These are phyloP conservation scores for Tachina fera DNA, from an alignment of 2,888 invertebrate species.

Conservation along the genomic window DNA sequence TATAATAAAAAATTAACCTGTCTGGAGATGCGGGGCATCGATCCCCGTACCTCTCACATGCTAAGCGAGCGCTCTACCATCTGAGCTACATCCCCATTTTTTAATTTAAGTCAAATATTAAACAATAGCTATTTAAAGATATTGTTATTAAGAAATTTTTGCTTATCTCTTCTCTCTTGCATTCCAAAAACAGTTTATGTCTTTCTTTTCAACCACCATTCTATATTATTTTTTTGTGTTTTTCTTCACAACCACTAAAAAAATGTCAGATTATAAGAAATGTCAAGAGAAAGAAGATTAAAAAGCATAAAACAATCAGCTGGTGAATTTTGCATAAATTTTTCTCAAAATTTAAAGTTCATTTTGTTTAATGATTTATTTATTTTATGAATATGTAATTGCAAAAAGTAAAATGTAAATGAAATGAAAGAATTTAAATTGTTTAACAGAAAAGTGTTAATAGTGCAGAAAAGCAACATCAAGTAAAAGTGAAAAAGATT, in stretches of 20 bases:
- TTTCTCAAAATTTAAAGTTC: slow-evolving; percentile 31
- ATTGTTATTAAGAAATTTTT: too few relatives aligned
- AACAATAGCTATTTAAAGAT: neutral
- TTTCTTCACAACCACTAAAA: slow-evolving; percentile 19
- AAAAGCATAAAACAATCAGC: slow-evolving; percentile 33
- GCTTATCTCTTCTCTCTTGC: neutral
- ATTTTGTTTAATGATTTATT: slow-evolving; percentile 43
- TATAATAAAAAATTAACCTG: too few relatives aligned
- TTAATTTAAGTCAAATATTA: too few relatives aligned
- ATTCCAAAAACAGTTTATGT: neutral
- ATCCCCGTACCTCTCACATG: slow-evolving; percentile 84
- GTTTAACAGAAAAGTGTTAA: neutral
- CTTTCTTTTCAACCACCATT: neutral
- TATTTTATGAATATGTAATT: neutral
- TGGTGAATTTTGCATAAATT: slow-evolving; percentile 45
- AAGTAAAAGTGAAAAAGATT: neutral
- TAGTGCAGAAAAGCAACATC: neutral
- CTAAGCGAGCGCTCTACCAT: slow-evolving; percentile 84
- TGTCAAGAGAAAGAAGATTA: neutral
- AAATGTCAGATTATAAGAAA: slow-evolving; percentile 61
- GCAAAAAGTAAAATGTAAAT: neutral
- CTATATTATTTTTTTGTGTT: neutral
- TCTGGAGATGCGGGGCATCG: slow-evolving; percentile 83
- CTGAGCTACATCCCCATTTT: slow-evolving; percentile 83
- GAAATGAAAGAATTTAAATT: neutral